Percentiles rank a stretch among this genome's conserved stretches.
phyloP scores from a whole-genome alignment of 2,113 vertebrate genomes.

The Prietella phreatophila region DNA sequence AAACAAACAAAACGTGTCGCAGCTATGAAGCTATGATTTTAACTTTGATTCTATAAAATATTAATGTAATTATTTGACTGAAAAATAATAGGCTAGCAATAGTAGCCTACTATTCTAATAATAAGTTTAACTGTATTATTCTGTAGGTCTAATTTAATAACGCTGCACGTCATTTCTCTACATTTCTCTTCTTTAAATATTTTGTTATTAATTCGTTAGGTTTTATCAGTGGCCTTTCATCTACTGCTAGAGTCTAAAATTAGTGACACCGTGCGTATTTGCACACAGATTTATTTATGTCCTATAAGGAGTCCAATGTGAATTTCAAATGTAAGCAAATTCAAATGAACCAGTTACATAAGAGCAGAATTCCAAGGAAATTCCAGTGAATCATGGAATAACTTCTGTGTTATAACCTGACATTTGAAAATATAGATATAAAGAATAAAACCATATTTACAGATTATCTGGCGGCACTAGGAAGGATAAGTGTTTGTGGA shows the following conservation, averaged over 20 bases:
- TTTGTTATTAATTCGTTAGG: neutral
- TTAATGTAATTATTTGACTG: neutral
- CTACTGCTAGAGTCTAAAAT: neutral
- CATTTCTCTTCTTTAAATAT: neutral
- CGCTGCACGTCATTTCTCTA: neutral
- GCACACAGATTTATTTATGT: slow-evolving; percentile 3
- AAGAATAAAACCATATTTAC: neutral
- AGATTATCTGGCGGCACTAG: neutral
- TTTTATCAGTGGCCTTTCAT: neutral
- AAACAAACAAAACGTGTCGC: neutral
- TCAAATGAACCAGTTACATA: slow-evolving; percentile 39
- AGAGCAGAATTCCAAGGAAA: slow-evolving; percentile 10
- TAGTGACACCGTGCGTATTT: neutral
- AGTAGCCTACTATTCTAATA: neutral
- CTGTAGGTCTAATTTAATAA: neutral
- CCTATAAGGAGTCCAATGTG: neutral
- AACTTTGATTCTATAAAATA: neutral
- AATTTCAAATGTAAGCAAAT: slow-evolving; percentile 39
- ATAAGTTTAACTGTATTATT: neutral
- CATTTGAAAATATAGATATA: neutral
- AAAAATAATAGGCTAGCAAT: neutral
- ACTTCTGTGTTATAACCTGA: neutral
- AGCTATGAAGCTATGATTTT: no score
- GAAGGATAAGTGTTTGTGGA: neutral
- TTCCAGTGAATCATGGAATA: slow-evolving; percentile 10